Evolutionary conservation across 1,140 invertebrate species (phyloP).

Genomic region (Archivesica marissinica): DNA sequence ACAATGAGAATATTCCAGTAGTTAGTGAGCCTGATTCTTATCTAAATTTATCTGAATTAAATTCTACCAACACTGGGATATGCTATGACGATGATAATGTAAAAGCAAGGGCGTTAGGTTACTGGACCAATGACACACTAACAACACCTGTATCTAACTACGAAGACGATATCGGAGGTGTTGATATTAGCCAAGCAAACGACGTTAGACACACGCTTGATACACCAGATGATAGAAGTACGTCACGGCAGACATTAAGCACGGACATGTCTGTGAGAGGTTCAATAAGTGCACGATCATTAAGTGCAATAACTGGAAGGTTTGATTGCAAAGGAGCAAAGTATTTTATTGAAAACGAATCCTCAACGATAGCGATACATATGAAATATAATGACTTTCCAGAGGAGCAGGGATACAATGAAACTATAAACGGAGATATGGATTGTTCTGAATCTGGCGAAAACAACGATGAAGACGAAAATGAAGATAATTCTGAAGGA

Average conservation of each 20-base stretch:
- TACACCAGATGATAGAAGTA: not conserved
- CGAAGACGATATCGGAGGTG: not conserved
- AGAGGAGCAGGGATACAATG: not conserved
- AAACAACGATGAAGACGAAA: not conserved
- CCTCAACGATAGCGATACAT: slow-evolving; percentile 6
- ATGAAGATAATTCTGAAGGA: not conserved
- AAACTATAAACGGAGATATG: not conserved
- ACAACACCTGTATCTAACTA: not conserved
- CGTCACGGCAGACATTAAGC: not conserved
- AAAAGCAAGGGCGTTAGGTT: not conserved
- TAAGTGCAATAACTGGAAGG: not conserved
- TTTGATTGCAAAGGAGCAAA: slow-evolving; percentile 10
- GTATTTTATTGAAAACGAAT: slow-evolving; percentile 46
- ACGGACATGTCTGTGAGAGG: not conserved
- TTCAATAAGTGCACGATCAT: not conserved
- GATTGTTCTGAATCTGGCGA: not conserved
- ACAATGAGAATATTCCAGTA: slow-evolving; percentile 36
- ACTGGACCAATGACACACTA: not conserved
- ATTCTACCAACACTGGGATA: slow-evolving; percentile 10
- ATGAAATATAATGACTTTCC: not conserved
- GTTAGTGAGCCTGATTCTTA: not conserved
- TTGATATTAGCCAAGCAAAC: not conserved
- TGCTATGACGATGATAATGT: slow-evolving; percentile 44
- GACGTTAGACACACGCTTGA: not conserved
- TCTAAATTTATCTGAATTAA: slow-evolving; percentile 2